Base-by-base conservation (phyloP, 2,113 vertebrate species). In the Salvator merianae region DNA sequence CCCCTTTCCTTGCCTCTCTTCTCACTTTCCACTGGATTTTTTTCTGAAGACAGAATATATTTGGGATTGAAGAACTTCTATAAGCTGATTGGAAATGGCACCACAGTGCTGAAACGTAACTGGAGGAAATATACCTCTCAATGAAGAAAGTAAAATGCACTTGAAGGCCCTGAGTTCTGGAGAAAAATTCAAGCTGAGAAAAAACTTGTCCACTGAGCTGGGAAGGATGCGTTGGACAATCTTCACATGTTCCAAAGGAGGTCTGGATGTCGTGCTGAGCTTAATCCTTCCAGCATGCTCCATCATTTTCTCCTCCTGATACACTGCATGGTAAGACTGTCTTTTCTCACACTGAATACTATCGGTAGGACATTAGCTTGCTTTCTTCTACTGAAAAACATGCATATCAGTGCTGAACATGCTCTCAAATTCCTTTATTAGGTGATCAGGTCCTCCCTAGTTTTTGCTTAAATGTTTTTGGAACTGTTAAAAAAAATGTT, bases 241-340 rank as follows among this genome's bases (percentile, higher is more conserved):
- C 92, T 93, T 92, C 87, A 91, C 83, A 88, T 88, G 0, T 91
- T 94, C 90, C 77, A 94, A 82, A 90, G 90, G 92, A 91, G 96
- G 95, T 94, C 93, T 95, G 94, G 90, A 92, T 92, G 87, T 93
- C 92, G 93, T 91, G 84, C 95, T 94, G 94, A 96, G 95, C 91
- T 93, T 91, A 87, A 93, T 96, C 94, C 93, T 94, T 93, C 93
- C 97, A 96, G 97, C 97, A 97, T 97, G 97, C 96, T 95, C 94
- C 94, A 94, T 97, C 96, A 95, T 96, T 94, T 96, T 94, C 95
- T 97, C 97, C 96, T 98, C 98, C 98, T 98, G 98, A 99, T 98
- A 97, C 97, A 97, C 93, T 98, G 96, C 96, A 96, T 97, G 98
- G 98, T 99, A 98, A 95, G 97, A 94, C 94, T 91, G 90, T 91